A percentile compares a stretch with the other conserved stretches of the same genome.
Evolutionary conservation across 2,113 vertebrate genomes (phyloP).

Genomic region (Phalacrocorax carbo): DNA sequence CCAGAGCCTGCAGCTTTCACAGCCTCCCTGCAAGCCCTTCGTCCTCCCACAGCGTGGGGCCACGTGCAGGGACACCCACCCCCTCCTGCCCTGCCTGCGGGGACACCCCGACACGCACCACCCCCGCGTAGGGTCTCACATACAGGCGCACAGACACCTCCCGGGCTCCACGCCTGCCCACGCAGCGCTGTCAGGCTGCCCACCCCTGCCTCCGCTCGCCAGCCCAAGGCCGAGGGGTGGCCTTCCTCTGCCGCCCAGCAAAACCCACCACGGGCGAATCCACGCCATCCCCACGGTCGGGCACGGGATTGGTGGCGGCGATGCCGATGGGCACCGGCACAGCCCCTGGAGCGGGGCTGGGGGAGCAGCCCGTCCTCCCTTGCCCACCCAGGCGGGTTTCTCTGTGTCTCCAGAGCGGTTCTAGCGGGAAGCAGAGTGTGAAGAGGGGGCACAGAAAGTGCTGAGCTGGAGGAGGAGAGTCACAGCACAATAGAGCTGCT

Average conservation of each 20-base stretch:
- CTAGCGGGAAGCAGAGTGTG: neutral
- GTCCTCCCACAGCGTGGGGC: fast-evolving
- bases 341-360: no score
- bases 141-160: fast-evolving
- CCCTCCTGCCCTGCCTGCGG: neutral
- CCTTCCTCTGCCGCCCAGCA: neutral
- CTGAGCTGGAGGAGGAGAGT: slow-evolving; percentile 41
- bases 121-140: fast-evolving
- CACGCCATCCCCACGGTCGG: fast-evolving
- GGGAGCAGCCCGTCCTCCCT: neutral
- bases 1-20: neutral
- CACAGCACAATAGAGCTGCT: slow-evolving; percentile 30
- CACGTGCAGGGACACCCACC: fast-evolving
- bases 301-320: fast-evolving
- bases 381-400: neutral
- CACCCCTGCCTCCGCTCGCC: neutral
- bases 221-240: neutral
- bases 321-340: neutral
- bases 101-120: fast-evolving
- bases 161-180: fast-evolving
- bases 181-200: neutral
- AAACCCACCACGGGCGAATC: fast-evolving
- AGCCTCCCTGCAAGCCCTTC: neutral
- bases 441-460: slow-evolving; percentile 42
- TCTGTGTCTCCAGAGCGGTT: neutral